Evolutionary conservation across 2,797 vertebrate species (phyloP).

Genomic region (Poeciliopsis paucimaculata): DNA sequence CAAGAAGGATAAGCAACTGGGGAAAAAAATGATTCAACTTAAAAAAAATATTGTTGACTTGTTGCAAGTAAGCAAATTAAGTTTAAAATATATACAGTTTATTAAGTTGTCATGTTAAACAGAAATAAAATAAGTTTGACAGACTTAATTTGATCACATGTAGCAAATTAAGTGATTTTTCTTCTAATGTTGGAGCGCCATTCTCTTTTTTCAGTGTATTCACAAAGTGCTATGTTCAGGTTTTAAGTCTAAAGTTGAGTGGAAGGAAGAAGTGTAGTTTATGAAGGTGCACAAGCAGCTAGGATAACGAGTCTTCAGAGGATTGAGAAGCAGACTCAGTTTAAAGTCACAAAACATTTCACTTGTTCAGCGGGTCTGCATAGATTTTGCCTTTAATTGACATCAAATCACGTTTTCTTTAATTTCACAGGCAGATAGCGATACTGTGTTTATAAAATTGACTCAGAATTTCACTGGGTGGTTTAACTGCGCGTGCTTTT

Average conservation of each 20-base stretch:
- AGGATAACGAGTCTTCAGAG: not conserved
- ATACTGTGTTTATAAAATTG: not conserved
- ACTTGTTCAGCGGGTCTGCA: not conserved
- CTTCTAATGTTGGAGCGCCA: too few relatives aligned
- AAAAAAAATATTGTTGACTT: too few relatives aligned
- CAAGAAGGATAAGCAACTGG: too few relatives aligned
- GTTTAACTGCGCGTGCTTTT: constrained; percentile 19
- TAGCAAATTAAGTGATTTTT: too few relatives aligned
- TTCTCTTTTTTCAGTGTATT: not conserved
- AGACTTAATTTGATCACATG: too few relatives aligned
- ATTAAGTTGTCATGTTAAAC: too few relatives aligned
- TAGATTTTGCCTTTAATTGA: not conserved
- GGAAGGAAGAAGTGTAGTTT: not conserved
- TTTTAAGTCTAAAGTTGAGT: not conserved
- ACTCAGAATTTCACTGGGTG: not conserved
- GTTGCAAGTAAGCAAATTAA: too few relatives aligned
- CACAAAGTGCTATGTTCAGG: too few relatives aligned
- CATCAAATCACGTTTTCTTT: not conserved
- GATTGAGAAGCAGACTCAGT: not conserved
- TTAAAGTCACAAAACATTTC: not conserved
- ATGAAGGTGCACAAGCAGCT: not conserved
- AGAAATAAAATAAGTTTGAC: too few relatives aligned
- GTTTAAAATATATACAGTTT: too few relatives aligned
- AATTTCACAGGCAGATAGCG: not conserved
- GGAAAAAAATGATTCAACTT: too few relatives aligned